Percentiles rank a stretch among this genome's conserved stretches.
Evolutionary conservation across 2,113 vertebrate species (phyloP).

Genomic region (Cyprinodon tularosa): DNA sequence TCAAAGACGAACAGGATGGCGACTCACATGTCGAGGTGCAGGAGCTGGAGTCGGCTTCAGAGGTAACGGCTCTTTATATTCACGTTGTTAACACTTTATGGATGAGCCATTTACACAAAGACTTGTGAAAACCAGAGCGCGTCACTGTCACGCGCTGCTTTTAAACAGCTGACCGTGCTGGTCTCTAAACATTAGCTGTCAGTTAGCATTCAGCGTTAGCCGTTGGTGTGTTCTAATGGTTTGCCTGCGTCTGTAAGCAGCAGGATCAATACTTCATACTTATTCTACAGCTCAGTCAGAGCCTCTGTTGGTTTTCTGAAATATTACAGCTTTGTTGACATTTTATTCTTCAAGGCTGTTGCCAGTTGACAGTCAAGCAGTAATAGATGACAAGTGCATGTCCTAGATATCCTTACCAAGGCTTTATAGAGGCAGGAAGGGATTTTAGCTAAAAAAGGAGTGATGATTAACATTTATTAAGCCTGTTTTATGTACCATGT

Average conservation of each 20-base stretch:
- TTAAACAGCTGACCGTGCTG: not conserved
- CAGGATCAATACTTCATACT: not conserved
- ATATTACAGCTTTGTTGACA: too few relatives aligned
- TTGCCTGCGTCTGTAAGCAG: not conserved
- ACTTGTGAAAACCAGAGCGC: not conserved
- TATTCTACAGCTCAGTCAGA: not conserved
- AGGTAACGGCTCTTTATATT: slow-evolving; percentile 70
- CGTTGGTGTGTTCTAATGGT: not conserved
- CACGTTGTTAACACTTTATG: not conserved
- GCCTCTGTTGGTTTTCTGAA: not conserved
- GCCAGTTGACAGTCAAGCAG: not conserved
- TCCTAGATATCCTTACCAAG: too few relatives aligned
- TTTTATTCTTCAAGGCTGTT: too few relatives aligned
- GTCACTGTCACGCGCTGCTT: not conserved
- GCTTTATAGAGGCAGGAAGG: too few relatives aligned
- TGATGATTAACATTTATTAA: too few relatives aligned
- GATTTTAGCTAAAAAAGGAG: too few relatives aligned
- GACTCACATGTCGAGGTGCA: slow-evolving; percentile 80
- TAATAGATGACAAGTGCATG: too few relatives aligned
- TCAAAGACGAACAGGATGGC: slow-evolving; percentile 81
- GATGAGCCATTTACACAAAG: not conserved
- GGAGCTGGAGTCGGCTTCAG: slow-evolving; percentile 77
- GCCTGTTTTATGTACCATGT: too few relatives aligned
- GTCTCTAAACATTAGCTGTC: slow-evolving; percentile 18
- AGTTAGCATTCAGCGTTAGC: slow-evolving; percentile 37